Percentiles rank a stretch among this genome's conserved stretches.
Evolutionary conservation across 2,113 vertebrate species (phyloP).

Genomic region (Himantopus leucocephalus): DNA sequence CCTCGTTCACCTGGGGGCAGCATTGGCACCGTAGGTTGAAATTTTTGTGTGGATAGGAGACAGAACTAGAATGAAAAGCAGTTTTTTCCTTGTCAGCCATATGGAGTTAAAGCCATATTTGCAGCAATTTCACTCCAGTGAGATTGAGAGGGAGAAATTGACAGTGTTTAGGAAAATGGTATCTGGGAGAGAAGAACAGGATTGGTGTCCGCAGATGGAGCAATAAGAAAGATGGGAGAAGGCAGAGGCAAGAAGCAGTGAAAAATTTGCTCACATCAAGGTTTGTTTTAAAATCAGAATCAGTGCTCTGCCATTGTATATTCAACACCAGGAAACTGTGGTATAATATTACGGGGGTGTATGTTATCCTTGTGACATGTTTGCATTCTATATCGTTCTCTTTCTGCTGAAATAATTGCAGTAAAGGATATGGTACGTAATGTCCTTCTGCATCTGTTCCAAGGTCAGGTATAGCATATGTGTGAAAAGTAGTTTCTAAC

Average conservation of each 20-base stretch:
- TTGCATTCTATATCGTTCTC: not conserved
- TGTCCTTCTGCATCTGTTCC: not conserved
- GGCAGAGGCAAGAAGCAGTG: not conserved
- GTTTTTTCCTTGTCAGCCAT: not conserved
- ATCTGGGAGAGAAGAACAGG: not conserved
- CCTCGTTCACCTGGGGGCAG: not conserved
- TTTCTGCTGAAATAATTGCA: not conserved
- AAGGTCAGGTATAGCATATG: not conserved
- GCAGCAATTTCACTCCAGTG: not conserved
- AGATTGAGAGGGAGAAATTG: not conserved
- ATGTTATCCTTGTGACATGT: not conserved
- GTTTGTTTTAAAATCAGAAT: not conserved
- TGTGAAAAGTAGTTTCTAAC: not conserved
- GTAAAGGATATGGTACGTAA: not conserved
- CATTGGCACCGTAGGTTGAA: accelerated
- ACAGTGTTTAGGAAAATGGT: not conserved
- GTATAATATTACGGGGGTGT: not conserved
- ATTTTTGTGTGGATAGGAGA: not conserved
- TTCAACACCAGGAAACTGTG: not conserved
- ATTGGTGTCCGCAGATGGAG: accelerated
- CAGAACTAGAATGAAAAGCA: not conserved
- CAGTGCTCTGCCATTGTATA: not conserved
- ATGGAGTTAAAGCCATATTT: not conserved
- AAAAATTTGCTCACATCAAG: not conserved
- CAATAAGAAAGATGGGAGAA: not conserved